Conservation (phyloP, 2,113 vertebrate species). For the Etia nguti region DNA sequence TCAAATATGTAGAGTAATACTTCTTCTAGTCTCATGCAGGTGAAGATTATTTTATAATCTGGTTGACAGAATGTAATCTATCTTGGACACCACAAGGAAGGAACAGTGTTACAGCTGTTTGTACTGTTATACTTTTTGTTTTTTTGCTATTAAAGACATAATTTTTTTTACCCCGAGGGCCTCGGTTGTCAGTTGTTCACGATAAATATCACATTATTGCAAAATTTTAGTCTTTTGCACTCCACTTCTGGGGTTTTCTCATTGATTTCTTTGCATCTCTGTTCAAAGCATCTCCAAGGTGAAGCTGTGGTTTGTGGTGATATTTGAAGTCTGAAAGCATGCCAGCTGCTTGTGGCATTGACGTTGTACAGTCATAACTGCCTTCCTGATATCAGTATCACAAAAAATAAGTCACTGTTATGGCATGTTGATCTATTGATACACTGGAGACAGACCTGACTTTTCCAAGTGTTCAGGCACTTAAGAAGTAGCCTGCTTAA, state of each 20-base stretch:
- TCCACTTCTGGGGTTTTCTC: background rate
- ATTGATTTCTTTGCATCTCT: background rate
- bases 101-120: background rate
- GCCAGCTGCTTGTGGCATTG: background rate
- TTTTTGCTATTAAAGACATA: background rate
- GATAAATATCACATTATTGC: background rate
- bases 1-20: background rate
- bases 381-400: background rate
- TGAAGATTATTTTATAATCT: background rate
- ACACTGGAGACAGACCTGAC: background rate
- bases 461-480: background rate
- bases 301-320: background rate
- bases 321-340: background rate
- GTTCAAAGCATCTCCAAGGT: background rate
- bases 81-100: background rate
- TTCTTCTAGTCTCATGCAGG: background rate
- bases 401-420: background rate
- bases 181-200: background rate
- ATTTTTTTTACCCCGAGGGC: fast-evolving
- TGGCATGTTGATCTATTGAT: background rate
- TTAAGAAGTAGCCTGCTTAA: background rate
- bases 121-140: background rate
- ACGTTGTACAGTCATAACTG: background rate
- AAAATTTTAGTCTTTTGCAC: background rate
- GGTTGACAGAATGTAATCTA: background rate